Base-by-base conservation (phyloP, 2,797 vertebrate species). In the Premnoplex brunnescens region DNA sequence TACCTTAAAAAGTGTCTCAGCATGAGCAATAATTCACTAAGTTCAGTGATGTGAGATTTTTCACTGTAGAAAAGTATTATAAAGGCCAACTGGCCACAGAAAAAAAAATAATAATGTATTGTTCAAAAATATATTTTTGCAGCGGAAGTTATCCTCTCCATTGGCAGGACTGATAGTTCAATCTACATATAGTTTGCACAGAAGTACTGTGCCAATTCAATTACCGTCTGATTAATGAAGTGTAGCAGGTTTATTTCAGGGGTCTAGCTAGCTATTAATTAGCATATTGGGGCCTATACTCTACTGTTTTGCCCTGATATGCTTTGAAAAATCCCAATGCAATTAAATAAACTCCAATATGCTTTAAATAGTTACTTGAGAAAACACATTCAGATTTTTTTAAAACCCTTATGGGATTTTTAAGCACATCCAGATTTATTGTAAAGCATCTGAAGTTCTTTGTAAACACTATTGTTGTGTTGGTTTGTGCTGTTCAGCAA, bases 221-320 rank as follows among this genome's bases (percentile, higher is more conserved):
- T 98, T 98, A 98, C 97, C 91, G 97, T 93, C 97, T 98, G 98
- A 98, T 98, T 98, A 98, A 98, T 98, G 98, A 98, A 98, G 97
- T 98, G 97, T 98, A 97, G 96, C 97, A 96, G 96, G 97, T 97
- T 98, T 98, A 97, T 98, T 98, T 98, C 97, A 97, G 97, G 97
- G 98, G 98, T 98, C 98, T 98, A 97, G 97, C 97, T 97, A 97
- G 96, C 96, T 98, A 98, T 98, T 98, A 98, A 98, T 98, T 98
- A 98, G 97, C 97, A 98, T 98, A 98, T 97, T 97, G 97, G 97
- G 97, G 97, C 96, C 97, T 97, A 97, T 97, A 97, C 94, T 98
- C 96, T 96, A 96, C 97, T 98, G 97, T 97, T 97, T 97, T 97
- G 95, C 97, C 97, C 96, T 98, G 97, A 98, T 98, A 98, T 97